Evolutionary conservation across 2,113 vertebrate species (phyloP).

Genomic region (Prietella phreatophila): DNA sequence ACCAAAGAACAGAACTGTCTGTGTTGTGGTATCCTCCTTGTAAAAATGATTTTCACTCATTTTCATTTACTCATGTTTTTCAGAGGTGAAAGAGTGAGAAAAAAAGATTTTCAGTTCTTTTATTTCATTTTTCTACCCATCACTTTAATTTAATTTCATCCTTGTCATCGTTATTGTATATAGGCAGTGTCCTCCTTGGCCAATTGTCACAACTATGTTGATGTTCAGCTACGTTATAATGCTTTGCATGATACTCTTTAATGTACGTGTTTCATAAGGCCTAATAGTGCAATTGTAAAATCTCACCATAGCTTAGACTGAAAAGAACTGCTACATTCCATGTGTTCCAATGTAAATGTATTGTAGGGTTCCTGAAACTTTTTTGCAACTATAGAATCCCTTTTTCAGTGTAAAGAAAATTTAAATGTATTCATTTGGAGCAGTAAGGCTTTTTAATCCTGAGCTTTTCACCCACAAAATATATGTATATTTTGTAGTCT

Average conservation of each 20-base stretch:
- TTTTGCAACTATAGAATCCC: not conserved
- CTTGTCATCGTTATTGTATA: not conserved
- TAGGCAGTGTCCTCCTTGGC: not conserved
- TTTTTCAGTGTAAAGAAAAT: not conserved
- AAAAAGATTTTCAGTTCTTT: not conserved
- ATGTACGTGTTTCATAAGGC: not conserved
- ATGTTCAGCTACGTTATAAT: not conserved
- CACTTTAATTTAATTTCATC: not conserved
- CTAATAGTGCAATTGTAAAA: not conserved
- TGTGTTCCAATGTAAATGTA: not conserved
- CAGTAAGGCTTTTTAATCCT: not conserved
- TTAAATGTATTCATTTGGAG: not conserved
- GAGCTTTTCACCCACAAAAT: not conserved
- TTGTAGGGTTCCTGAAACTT: not conserved
- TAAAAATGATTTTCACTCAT: not conserved
- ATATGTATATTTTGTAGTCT: not conserved
- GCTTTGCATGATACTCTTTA: not conserved
- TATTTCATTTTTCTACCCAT: not conserved
- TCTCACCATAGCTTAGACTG: not conserved
- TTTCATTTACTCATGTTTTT: not conserved
- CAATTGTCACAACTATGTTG: not conserved
- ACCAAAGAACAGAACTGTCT: not conserved
- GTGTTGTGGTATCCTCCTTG: not conserved
- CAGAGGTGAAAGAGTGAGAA: not conserved
- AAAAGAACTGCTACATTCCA: not conserved